Evolutionary conservation across 2,113 vertebrate species (phyloP).

Genomic region (Trogon melanurus): DNA sequence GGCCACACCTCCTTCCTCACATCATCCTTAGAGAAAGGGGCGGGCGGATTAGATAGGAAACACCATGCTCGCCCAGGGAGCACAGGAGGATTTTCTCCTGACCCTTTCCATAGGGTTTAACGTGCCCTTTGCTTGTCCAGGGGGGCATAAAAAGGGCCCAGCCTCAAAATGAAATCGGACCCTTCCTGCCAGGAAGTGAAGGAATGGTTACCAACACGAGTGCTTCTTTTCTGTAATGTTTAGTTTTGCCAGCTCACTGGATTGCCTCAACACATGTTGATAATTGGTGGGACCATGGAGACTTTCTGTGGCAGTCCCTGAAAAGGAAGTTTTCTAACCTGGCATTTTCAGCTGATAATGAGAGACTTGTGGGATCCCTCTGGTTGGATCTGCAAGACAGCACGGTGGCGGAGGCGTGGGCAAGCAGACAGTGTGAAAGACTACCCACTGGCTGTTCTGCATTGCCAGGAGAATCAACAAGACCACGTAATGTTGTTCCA

Average conservation of each 20-base stretch:
- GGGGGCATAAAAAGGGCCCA: background rate
- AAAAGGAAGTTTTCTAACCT: background rate
- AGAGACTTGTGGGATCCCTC: background rate
- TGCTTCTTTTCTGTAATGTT: background rate
- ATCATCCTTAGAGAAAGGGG: conserved; percentile 9
- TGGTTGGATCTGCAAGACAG: background rate
- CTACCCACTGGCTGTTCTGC: background rate
- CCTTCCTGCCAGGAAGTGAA: background rate
- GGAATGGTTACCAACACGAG: background rate
- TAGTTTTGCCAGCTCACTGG: background rate
- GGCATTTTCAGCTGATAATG: background rate
- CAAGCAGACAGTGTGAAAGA: background rate
- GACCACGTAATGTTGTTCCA: background rate
- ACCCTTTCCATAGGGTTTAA: background rate
- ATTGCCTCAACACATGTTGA: background rate
- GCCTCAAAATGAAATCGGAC: background rate
- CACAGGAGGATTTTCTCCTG: background rate
- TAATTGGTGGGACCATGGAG: background rate
- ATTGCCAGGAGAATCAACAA: background rate
- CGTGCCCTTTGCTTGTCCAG: background rate
- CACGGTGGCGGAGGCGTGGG: background rate
- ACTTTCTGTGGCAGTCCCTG: background rate
- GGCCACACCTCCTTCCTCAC: conserved; percentile 36
- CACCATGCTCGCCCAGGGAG: background rate
- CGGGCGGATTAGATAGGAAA: background rate